Evolutionary conservation across 1,140 invertebrate species (phyloP).

Genomic region (Tigriopus japonicus): DNA sequence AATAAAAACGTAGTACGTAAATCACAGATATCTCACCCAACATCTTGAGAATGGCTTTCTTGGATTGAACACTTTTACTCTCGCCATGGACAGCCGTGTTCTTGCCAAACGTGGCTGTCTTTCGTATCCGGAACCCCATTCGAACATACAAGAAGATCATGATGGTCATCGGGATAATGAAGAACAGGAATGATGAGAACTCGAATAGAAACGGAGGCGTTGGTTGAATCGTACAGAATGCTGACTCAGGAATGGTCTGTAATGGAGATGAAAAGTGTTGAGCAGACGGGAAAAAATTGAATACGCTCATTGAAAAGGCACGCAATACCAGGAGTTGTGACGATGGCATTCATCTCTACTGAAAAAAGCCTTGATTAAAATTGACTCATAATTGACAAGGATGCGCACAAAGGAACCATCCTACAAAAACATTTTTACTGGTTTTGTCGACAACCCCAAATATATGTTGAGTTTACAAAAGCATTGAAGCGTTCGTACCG

Average conservation of each 20-base stretch:
- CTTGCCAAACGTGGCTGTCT: neutral
- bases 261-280: constrained; percentile 5
- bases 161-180: constrained; percentile 27
- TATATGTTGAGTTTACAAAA: too few species aligned
- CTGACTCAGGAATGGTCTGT: constrained; percentile 38
- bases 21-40: neutral
- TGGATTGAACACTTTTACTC: neutral
- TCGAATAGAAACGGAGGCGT: constrained; percentile 11
- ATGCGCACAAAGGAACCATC: too few species aligned
- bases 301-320: too few species aligned
- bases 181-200: constrained; percentile 27
- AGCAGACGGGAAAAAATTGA: too few species aligned
- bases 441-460: too few species aligned
- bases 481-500: too few species aligned
- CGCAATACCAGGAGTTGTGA: too few species aligned
- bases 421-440: too few species aligned
- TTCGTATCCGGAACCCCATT: constrained; percentile 22
- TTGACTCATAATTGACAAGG: too few species aligned
- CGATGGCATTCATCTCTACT: too few species aligned
- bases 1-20: too few species aligned
- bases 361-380: too few species aligned
- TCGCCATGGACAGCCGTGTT: neutral
- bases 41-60: neutral
- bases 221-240: constrained; percentile 43
- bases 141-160: constrained; percentile 26